A percentile compares a stretch with the other conserved stretches of the same genome.
phyloP scores from a whole-genome alignment of 2,888 invertebrate species.

The Epicampocera succincta region DNA sequence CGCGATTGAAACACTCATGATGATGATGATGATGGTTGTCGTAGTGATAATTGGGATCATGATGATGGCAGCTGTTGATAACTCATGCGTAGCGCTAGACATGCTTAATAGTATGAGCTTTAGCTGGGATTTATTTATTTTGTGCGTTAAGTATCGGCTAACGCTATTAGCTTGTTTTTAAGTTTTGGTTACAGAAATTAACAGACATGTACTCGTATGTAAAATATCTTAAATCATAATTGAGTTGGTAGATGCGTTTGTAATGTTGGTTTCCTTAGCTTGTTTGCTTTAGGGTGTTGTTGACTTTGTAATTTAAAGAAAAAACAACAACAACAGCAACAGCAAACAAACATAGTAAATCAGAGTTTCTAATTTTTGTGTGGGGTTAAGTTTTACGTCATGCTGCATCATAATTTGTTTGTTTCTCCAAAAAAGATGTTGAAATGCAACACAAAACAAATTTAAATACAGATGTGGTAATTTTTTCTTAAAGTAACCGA shows the following conservation, averaged over 20 bases:
- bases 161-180: slow-evolving; percentile 9
- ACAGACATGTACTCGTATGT: slow-evolving; percentile 13
- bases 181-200: slow-evolving; percentile 11
- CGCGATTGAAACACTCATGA: slow-evolving; percentile 19
- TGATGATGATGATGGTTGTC: too few relatives aligned
- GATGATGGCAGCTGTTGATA: slow-evolving; percentile 48
- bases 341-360: too few relatives aligned
- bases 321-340: too few relatives aligned
- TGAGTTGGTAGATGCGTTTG: slow-evolving; percentile 10
- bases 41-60: slow-evolving; percentile 48
- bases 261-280: slow-evolving; percentile 15
- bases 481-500: slow-evolving; percentile 18
- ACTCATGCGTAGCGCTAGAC: slow-evolving; percentile 57
- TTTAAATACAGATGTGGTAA: slow-evolving; percentile 51
- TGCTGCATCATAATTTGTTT: slow-evolving; percentile 16
- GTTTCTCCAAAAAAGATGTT: background rate
- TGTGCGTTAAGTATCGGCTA: slow-evolving; percentile 18
- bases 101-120: slow-evolving; percentile 26
- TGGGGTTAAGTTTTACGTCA: slow-evolving; percentile 25
- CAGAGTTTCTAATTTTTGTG: slow-evolving; percentile 31
- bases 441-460: background rate
- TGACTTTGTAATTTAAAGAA: slow-evolving; percentile 7
- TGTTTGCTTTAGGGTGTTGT: slow-evolving; percentile 21
- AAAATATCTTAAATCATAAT: slow-evolving; percentile 39
- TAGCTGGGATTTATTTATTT: slow-evolving; percentile 12